These are phyloP conservation scores for Masticophis lateralis DNA, from an alignment of 2,797 vertebrate species.

Conservation along the genomic window DNA sequence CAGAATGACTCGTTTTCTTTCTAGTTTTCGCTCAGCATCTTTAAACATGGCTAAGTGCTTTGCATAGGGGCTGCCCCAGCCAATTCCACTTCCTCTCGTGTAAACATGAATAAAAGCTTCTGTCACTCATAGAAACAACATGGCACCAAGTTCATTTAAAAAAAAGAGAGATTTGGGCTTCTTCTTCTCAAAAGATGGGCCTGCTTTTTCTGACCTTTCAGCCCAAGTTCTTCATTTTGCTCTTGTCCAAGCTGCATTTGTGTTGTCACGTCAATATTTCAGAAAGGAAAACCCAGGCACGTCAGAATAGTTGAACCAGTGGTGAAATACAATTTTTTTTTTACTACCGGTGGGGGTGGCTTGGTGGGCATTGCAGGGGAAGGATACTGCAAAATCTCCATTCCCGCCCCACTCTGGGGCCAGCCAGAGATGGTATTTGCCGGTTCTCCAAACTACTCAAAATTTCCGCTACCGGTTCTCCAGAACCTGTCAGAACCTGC, in stretches of 20 bases:
- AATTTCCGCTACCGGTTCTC: no score
- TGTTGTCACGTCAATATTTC: background rate
- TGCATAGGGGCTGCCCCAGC: constrained; percentile 70
- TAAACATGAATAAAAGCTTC: constrained; percentile 67
- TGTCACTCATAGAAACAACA: constrained; percentile 21
- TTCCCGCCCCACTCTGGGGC: no score
- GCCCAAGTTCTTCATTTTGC: background rate
- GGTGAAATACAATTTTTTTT: no score
- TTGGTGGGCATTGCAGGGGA: no score
- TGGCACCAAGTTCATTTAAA: constrained; percentile 13
- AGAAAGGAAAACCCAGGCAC: background rate
- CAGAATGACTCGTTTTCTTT: constrained; percentile 61
- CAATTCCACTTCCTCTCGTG: constrained; percentile 81
- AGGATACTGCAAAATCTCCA: no score
- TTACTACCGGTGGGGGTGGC: no score
- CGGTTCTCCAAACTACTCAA: no score
- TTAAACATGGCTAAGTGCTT: constrained; percentile 70
- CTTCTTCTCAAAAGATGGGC: constrained; percentile 24
- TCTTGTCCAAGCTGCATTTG: background rate
- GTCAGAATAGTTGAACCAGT: no score
- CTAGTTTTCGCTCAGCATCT: constrained; percentile 68
- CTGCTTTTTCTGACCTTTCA: constrained; percentile 8
- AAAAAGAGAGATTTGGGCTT: background rate
- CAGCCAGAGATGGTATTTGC: no score
- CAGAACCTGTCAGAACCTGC: no score